phyloP scores from a whole-genome alignment of 1,140 invertebrate genomes.

The Wasmannia auropunctata region DNA sequence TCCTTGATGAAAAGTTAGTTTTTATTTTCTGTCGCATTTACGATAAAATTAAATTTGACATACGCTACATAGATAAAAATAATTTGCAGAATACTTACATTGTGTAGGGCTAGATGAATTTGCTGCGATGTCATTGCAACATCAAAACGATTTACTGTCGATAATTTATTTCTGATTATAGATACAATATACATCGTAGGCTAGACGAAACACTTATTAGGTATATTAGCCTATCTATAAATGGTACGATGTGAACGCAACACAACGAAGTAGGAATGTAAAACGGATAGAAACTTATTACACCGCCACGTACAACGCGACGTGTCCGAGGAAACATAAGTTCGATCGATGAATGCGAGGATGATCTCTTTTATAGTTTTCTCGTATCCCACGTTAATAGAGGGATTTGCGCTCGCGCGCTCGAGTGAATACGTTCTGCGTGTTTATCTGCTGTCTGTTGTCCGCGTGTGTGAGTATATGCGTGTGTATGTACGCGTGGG shows the following conservation, averaged over 20 bases:
- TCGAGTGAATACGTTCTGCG: not conserved
- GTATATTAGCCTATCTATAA: constrained; percentile 80
- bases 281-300: constrained; percentile 64
- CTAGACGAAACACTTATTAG: constrained; percentile 82
- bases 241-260: constrained; percentile 69
- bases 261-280: constrained; percentile 65
- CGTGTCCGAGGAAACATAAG: constrained; percentile 52
- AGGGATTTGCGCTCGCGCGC: not conserved
- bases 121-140: not conserved
- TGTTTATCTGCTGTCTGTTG: not conserved
- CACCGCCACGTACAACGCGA: constrained; percentile 53
- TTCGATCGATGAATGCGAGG: constrained; percentile 50
- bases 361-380: constrained; percentile 15
- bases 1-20: not conserved
- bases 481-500: not conserved
- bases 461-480: not conserved
- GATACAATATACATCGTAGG: constrained; percentile 82
- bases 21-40: not conserved
- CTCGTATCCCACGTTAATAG: constrained; percentile 17
- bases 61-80: not conserved
- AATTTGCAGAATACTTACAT: not conserved
- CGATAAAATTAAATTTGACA: not conserved
- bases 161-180: constrained; percentile 83
- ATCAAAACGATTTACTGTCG: constrained; percentile 65
- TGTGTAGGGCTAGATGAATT: not conserved